Evolutionary conservation across 1,140 invertebrate species (phyloP), one percentile per base, ranked within the genome.

Genomic region (Drosophila suzukii): DNA sequence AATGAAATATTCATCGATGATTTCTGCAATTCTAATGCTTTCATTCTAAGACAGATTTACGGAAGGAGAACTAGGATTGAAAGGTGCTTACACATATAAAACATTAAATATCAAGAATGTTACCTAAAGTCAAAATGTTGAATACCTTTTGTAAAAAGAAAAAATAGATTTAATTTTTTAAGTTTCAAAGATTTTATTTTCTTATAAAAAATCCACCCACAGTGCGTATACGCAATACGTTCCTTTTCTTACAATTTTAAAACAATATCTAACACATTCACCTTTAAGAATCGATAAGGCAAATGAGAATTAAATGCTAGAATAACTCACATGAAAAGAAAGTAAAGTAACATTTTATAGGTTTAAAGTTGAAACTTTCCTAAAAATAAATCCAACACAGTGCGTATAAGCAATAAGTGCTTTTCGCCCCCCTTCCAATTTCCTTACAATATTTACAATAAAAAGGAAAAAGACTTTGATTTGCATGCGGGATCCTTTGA

Each of bases 401-500:
- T 43, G 51, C 50, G 72, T 53, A 53, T 54, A 53, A 47, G 46
- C 55, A 74, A 75, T 73, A 62, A 49, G 43, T 41, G 44, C 15
- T 32, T 67, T 54, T 17, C 46, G 7, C 10, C 27, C 24, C 34
- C 3, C 34, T 46, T 47, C 20, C n/a, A 36, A 15, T 49, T 50
- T 13, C 44, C 13, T 30, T 24, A 36, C 27, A 38, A 41, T 38
- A 50, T 50, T 65, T 65, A 17, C 32, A 30, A 38, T 38, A 46
- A 30, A 38, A 62, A 34, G 20, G 10, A 20, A 53, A 55, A 79
- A 20, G 30, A 56, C 63, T 62, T 67, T 60, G 49, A 56, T 81
- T 74, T 62, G 50, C 39, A 71, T 78, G 47, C 49, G 36, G 50
- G 39, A 61, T 30, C 56, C 53, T 62, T 36, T 62, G 51, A 61